A percentile compares a stretch with the other conserved stretches of the same genome.
phyloP scores from a whole-genome alignment of 2,113 vertebrate species.

The Pedetes capensis region DNA sequence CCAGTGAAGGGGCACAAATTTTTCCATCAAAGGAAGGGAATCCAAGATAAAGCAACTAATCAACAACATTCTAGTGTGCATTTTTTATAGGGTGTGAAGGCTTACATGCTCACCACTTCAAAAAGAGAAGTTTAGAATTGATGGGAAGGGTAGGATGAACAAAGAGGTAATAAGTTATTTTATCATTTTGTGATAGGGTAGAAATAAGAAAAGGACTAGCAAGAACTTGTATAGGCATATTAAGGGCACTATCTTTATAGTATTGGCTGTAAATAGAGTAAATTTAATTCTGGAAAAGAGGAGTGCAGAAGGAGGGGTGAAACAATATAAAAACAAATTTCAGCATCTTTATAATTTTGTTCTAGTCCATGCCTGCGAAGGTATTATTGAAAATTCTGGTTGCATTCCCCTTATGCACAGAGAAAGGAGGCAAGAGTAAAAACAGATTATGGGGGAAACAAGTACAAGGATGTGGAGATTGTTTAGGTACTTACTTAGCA shows the following conservation, averaged over 20 bases:
- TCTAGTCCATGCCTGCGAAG: neutral
- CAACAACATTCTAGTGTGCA: neutral
- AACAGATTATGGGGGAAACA: neutral
- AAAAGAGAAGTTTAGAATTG: neutral
- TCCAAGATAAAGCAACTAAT: neutral
- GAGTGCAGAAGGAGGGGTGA: neutral
- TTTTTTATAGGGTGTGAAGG: neutral
- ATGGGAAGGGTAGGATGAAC: neutral
- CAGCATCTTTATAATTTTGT: neutral
- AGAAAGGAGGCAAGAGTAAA: neutral
- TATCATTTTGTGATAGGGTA: neutral
- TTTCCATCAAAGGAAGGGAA: neutral
- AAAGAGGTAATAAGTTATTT: neutral
- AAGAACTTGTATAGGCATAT: neutral
- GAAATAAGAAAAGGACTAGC: neutral
- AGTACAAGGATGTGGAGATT: neutral
- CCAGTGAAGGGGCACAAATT: neutral
- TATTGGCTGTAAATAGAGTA: neutral
- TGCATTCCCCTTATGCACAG: neutral
- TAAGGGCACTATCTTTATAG: neutral
- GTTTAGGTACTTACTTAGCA: neutral
- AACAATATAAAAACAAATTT: neutral
- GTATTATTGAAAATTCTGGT: neutral
- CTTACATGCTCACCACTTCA: neutral
- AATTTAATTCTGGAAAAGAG: neutral